Evolutionary conservation across 2,888 invertebrate species (phyloP), one percentile per base, ranked within the genome.

Genomic region (Rhodophaea formosa): DNA sequence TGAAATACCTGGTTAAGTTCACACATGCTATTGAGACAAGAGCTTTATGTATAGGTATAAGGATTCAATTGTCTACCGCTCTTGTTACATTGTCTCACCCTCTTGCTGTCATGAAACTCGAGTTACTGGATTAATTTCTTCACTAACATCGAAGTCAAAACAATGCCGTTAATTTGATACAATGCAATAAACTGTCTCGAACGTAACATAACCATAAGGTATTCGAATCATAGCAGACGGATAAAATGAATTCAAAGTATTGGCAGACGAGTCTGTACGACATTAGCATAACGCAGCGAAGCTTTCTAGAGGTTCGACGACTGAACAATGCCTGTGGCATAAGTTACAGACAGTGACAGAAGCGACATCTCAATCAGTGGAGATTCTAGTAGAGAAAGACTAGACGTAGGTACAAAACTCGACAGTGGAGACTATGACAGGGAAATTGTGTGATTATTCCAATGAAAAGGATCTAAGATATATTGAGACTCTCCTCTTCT

Each of bases 261-360:
- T 82, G 74, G 77, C 78, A 85, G 82, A 82, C 78, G 74, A 74
- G 77, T 74, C 73, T 72, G 78, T 76, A 79, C 74, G 71, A 75
- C 82, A 87, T 87, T 86, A 85, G 77, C 86, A 85, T 86, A 87
- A 80, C 74, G 78, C 74, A 76, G 69, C 71, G 67, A 72, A 77
- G 80, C 79, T 81, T 80, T 77, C 70, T 68, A 67, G 75, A 80
- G 80, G 86, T 86, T 87, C 82, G 79, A 74, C 76, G 82, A 78
- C 83, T 73, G 77, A 80, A 86, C 84, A 84, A 86, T 84, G 80
- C 79, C 75, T 77, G 72, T 70, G 12, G 39, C 39, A n/a, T 12
- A 39, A 39, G n/a, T n/a, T 39, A 39, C 5, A 1, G 10, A 39
- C 12, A 12, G n/a, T 12, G 10, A 6, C n/a, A 39, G 39, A 39